phyloP scores from a whole-genome alignment of 2,113 vertebrate genomes.

The Pungitius pungitius region DNA sequence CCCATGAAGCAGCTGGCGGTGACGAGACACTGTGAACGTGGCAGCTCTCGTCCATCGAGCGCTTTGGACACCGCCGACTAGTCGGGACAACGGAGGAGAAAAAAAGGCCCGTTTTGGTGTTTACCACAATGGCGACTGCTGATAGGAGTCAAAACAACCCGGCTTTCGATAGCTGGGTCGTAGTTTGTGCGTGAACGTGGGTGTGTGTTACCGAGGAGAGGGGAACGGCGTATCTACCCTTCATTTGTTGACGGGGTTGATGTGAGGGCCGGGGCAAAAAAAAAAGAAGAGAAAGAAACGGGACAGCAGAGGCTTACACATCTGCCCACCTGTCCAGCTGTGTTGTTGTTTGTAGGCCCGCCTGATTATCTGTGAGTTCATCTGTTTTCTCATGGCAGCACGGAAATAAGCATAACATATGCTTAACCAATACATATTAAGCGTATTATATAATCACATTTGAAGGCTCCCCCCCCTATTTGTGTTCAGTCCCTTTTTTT shows the following conservation, averaged over 20 bases:
- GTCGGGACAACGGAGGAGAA: constrained; percentile 30
- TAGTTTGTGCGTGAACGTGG: constrained; percentile 6
- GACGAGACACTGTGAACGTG: constrained; percentile 16
- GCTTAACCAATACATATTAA: background rate
- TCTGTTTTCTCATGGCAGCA: background rate
- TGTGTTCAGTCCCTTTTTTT: background rate
- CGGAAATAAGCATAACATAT: background rate
- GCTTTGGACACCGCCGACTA: constrained; percentile 10
- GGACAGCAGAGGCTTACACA: constrained; percentile 38
- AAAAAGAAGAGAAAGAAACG: too few species aligned
- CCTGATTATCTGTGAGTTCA: constrained; percentile 3
- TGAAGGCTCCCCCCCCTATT: background rate
- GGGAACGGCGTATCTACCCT: constrained; percentile 60
- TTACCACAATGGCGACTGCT: constrained; percentile 42
- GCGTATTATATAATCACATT: background rate
- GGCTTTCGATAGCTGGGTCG: constrained; percentile 6
- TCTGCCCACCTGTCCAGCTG: constrained; percentile 21
- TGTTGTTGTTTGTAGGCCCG: background rate
- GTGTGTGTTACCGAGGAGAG: constrained; percentile 59
- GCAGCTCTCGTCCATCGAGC: constrained; percentile 11
- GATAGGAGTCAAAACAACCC: constrained; percentile 42
- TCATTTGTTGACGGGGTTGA: constrained; percentile 71
- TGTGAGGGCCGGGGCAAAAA: constrained; percentile 58
- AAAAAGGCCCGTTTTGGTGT: constrained; percentile 20
- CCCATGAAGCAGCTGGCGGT: constrained; percentile 27